Percentiles rank a stretch among this genome's conserved stretches.
Conservation (phyloP, 2,113 vertebrate species). For the Tonatia bakeri region DNA sequence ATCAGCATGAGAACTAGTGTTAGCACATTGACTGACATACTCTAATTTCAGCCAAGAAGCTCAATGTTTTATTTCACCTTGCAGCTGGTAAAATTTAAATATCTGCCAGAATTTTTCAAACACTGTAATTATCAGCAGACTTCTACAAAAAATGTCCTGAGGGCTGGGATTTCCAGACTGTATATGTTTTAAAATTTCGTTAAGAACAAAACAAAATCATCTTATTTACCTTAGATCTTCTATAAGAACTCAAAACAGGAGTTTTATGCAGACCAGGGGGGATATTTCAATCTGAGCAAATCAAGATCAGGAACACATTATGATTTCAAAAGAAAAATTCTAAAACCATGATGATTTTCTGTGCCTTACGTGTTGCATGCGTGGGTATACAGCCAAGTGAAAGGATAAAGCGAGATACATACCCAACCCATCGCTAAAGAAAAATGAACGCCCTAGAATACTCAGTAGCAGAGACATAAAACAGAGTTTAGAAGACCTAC, state of each 20-base stretch:
- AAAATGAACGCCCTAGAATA: neutral
- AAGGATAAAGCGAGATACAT: neutral
- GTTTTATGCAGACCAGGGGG: neutral
- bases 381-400: neutral
- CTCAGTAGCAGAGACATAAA: neutral
- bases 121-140: neutral
- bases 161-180: conserved; percentile 24
- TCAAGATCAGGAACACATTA: neutral
- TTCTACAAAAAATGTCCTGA: neutral
- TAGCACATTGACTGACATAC: neutral
- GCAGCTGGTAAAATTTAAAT: conserved; percentile 47
- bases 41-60: conserved; percentile 31
- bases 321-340: conserved; percentile 49
- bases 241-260: neutral
- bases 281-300: conserved; percentile 29
- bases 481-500: neutral
- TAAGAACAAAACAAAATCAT: conserved; percentile 47
- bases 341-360: conserved; percentile 18
- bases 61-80: conserved; percentile 47
- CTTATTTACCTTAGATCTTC: conserved; percentile 27
- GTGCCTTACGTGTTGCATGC: neutral
- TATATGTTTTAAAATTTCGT: conserved; percentile 20
- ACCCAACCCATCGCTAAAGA: neutral
- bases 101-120: conserved; percentile 42
- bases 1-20: neutral